Base-by-base conservation (phyloP, 2,888 invertebrate species). In the Mythimna loreyi region DNA sequence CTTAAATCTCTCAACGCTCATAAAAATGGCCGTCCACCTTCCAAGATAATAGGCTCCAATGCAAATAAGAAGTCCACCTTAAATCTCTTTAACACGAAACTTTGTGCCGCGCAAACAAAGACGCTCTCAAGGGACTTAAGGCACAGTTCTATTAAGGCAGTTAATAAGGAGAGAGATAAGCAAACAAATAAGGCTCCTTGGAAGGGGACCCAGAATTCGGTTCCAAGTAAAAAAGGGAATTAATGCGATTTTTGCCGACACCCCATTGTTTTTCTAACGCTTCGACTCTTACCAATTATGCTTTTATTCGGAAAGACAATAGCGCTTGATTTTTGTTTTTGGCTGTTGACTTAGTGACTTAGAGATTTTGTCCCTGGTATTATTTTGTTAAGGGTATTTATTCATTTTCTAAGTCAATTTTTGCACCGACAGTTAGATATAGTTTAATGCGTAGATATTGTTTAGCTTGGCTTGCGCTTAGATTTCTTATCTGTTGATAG, bases 111-210 rank as follows among this genome's bases (percentile, higher is more conserved):
- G 65, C 72, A 78, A 85, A 82, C 78, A 82, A 77, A 73, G 58
- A 55, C 28, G 36, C 53, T 68, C 87, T 78, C 84, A 28, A 47
- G 81, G 72, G 86, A 79, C 86, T 87, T 86, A 86, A 82, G 72
- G 65, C 67, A 33, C 66, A 72, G 75, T 80, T 82, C 86, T 86
- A 88, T 89, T 88, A 90, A 86, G 85, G 74, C 81, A 87, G 81
- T 89, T 91, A 91, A 89, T 90, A 90, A 87, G 84, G 70, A 74
- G 69, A 85, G 86, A 85, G 86, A 86, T 87, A 85, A 89, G 85
- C 86, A 85, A 88, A 87, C 84, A 87, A 88, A 86, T 83, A 87
- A 57, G 77, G 70, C 61, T 69, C 69, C 76, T 75, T 59, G 67
- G 64, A 75, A 71, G 70, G 61, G 61, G 52, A 76, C 72, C 64